Conservation (phyloP, 2,888 invertebrate genomes). For the Hydriomena furcata region DNA sequence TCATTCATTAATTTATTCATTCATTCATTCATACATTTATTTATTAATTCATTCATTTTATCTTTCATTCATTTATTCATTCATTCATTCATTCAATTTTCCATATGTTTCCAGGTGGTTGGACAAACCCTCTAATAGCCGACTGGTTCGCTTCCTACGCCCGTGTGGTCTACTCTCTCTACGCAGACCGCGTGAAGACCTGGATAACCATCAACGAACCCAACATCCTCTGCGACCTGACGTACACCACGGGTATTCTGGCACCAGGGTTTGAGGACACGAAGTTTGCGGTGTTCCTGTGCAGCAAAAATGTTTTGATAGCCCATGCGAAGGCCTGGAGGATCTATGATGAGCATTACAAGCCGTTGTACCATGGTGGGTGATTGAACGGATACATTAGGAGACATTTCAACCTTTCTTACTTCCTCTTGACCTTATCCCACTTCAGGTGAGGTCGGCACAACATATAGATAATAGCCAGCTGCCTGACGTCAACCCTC, state of each 20-base stretch:
- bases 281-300: conserved; percentile 70
- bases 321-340: conserved; percentile 87
- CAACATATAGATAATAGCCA: no score
- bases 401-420: no score
- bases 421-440: no score
- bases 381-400: no score
- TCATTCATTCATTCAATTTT: conserved; percentile 56
- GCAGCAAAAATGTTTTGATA: conserved; percentile 85
- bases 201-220: conserved; percentile 92
- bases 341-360: conserved; percentile 83
- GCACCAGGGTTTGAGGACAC: conserved; percentile 58
- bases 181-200: conserved; percentile 83
- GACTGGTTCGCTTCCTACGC: conserved; percentile 86
- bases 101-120: conserved; percentile 79
- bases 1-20: no score
- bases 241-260: conserved; percentile 64
- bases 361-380: conserved; percentile 71
- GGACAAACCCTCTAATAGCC: conserved; percentile 84
- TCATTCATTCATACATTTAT: no score
- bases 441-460: no score
- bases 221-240: conserved; percentile 57
- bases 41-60: background rate
- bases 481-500: no score
- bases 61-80: no score
- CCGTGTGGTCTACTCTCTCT: conserved; percentile 77